Percentiles rank a stretch among this genome's conserved stretches.
phyloP scores from a whole-genome alignment of 92 coral and sea anemone genomes.

The Zoanthus gigantus region DNA sequence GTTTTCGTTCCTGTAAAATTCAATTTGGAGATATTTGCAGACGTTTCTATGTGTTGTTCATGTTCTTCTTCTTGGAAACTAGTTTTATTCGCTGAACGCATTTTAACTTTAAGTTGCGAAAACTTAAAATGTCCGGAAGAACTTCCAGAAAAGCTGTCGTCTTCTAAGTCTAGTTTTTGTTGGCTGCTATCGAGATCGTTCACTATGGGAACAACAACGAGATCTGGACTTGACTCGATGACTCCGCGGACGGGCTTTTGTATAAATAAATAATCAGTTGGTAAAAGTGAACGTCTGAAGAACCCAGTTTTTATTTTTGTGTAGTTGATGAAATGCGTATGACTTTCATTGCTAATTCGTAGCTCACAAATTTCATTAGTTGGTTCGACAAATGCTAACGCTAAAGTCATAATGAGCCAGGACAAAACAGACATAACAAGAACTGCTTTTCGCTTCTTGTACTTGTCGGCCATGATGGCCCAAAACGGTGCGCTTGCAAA shows the following conservation, averaged over 20 bases:
- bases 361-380: constrained; percentile 95
- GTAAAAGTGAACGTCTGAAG: constrained; percentile 78
- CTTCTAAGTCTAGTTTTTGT: background rate
- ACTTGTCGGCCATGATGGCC: constrained; percentile 98
- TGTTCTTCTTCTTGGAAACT: background rate
- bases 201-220: constrained; percentile 58
- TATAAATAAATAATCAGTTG: background rate
- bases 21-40: background rate
- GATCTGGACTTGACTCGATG: constrained; percentile 38
- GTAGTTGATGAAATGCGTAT: constrained; percentile 77
- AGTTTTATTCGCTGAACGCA: background rate
- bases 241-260: background rate
- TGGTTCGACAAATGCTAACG: constrained; percentile 96
- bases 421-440: constrained; percentile 94
- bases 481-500: constrained; percentile 99
- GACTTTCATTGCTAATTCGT: constrained; percentile 75
- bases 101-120: background rate
- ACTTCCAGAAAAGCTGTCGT: background rate
- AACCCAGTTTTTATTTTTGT: constrained; percentile 96
- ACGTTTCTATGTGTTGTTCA: background rate
- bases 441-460: constrained; percentile 90
- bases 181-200: background rate
- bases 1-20: background rate
- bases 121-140: background rate
- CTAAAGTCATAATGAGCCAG: constrained; percentile 96